A percentile compares a stretch with the other conserved stretches of the same genome.
Conservation (phyloP, 2,888 invertebrate genomes). For the Cataglyphis livida region DNA sequence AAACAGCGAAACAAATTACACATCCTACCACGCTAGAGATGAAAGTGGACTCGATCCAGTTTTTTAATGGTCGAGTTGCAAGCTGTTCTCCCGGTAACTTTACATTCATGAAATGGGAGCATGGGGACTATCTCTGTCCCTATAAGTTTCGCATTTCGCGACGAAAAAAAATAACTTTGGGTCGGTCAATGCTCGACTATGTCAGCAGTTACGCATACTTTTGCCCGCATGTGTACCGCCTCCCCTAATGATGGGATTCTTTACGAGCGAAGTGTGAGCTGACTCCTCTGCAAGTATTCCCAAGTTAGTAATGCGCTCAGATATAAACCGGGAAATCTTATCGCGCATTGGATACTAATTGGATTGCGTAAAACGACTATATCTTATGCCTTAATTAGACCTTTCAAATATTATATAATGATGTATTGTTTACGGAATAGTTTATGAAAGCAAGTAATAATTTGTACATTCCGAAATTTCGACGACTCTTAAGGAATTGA, state of each 20-base stretch:
- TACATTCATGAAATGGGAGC: constrained; percentile 81
- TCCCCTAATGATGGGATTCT: constrained; percentile 16
- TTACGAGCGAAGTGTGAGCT: constrained; percentile 18
- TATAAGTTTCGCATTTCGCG: constrained; percentile 66
- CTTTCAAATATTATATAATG: not conserved
- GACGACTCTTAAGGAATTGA: not conserved
- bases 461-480: constrained; percentile 1
- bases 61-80: constrained; percentile 70
- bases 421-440: not conserved
- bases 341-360: constrained; percentile 37
- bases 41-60: constrained; percentile 69
- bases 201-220: not conserved
- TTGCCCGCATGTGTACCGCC: not conserved
- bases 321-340: constrained; percentile 41
- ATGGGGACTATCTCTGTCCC: constrained; percentile 61
- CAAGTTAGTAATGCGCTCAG: constrained; percentile 10
- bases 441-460: not conserved
- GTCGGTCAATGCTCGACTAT: not conserved
- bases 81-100: constrained; percentile 73
- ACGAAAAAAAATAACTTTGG: constrained; percentile 73
- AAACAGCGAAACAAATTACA: constrained; percentile 62
- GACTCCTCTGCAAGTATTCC: not conserved
- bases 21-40: constrained; percentile 10
- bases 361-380: constrained; percentile 6
- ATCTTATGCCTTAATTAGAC: constrained; percentile 30